These are phyloP conservation scores for Enteromius viviparus DNA, from an alignment of 2,797 vertebrate species.

Conservation along the genomic window DNA sequence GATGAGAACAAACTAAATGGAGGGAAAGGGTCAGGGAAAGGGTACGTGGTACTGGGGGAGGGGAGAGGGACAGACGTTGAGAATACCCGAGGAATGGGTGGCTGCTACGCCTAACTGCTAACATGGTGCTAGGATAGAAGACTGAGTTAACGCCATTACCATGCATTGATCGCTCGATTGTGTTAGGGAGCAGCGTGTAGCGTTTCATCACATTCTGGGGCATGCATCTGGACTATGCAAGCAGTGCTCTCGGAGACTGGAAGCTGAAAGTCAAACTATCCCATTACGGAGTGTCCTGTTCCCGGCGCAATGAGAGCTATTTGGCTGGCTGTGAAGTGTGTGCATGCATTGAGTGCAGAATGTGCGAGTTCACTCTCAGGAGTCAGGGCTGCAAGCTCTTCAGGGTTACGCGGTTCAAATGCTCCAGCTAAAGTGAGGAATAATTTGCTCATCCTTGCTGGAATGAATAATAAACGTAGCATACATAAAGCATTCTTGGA, in stretches of 20 bases:
- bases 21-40: conserved; percentile 39
- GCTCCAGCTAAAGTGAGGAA: conserved; percentile 33
- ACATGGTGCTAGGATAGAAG: conserved; percentile 34
- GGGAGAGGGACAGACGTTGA: background rate
- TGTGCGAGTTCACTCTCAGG: background rate
- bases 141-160: conserved; percentile 34
- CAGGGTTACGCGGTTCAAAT: conserved; percentile 10
- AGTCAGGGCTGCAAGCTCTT: conserved; percentile 28
- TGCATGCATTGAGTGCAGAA: conserved; percentile 30
- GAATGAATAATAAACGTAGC: conserved; percentile 36
- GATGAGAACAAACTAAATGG: conserved; percentile 29
- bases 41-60: conserved; percentile 26
- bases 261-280: conserved; percentile 46
- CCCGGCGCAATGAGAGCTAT: conserved; percentile 29
- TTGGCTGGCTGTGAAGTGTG: conserved; percentile 35
- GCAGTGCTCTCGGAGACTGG: background rate
- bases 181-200: conserved; percentile 33
- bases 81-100: conserved; percentile 7
- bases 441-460: conserved; percentile 38
- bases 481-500: conserved; percentile 41
- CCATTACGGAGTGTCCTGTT: conserved; percentile 45
- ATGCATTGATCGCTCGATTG: conserved; percentile 39
- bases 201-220: conserved; percentile 38
- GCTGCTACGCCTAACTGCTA: conserved; percentile 33
- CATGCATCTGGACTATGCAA: conserved; percentile 49